phyloP scores from a whole-genome alignment of 2,888 invertebrate genomes.

The Dilophus febrilis region DNA sequence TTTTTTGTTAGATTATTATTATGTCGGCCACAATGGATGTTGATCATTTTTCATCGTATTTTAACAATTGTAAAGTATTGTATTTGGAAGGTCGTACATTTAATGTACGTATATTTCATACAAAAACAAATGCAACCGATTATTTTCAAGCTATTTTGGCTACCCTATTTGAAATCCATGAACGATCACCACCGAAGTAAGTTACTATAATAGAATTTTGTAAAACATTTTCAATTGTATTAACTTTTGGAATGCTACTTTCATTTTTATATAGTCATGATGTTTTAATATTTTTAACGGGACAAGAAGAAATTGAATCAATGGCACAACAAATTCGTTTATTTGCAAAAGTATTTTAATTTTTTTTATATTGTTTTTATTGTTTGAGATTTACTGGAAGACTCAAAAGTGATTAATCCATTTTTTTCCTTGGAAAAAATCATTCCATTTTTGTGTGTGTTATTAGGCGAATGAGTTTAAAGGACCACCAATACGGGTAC shows the following conservation, averaged over 20 bases:
- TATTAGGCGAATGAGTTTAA: constrained; percentile 35
- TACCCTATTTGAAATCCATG: constrained; percentile 79
- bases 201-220: constrained; percentile 16
- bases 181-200: constrained; percentile 62
- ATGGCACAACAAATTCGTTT: constrained; percentile 55
- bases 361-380: too few species aligned
- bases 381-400: too few species aligned
- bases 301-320: constrained; percentile 94
- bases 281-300: constrained; percentile 84
- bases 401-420: too few species aligned
- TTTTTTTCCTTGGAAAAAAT: too few species aligned
- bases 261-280: constrained; percentile 50
- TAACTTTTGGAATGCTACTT: neutral
- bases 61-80: constrained; percentile 67
- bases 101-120: constrained; percentile 59
- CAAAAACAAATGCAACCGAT: constrained; percentile 57
- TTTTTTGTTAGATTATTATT: constrained; percentile 46
- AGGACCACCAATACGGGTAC: constrained; percentile 54
- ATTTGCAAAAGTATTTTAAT: constrained; percentile 42
- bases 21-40: constrained; percentile 97
- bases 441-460: too few species aligned
- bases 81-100: constrained; percentile 81
- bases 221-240: neutral
- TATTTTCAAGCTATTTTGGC: constrained; percentile 69
- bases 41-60: constrained; percentile 80